phyloP scores from a whole-genome alignment of 2,888 invertebrate species.

The Perdita meconis region DNA sequence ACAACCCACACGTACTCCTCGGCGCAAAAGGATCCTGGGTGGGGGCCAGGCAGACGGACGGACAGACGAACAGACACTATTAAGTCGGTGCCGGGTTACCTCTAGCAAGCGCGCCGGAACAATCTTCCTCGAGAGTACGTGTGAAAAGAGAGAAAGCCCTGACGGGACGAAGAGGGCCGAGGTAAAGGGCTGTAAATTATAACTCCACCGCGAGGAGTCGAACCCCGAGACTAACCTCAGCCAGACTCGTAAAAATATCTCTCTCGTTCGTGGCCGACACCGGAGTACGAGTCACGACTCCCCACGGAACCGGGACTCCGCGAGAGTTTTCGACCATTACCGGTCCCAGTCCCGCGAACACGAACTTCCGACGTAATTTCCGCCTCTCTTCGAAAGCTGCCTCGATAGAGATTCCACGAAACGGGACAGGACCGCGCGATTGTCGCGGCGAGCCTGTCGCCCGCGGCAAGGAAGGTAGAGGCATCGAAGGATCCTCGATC shows the following conservation, averaged over 20 bases:
- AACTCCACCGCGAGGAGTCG: conserved; percentile 83
- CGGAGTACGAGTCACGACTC: conserved; percentile 64
- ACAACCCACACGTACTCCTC: conserved; percentile 81
- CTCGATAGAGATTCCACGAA: too few relatives aligned
- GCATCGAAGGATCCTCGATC: conserved; percentile 55
- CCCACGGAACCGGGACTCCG: conserved; percentile 52
- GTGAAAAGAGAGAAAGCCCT: conserved; percentile 49
- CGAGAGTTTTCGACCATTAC: conserved; percentile 50
- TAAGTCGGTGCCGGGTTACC: conserved; percentile 68
- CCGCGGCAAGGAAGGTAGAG: background rate
- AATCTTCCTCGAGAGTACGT: conserved; percentile 55
- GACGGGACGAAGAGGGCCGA: conserved; percentile 50
- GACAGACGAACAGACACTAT: conserved; percentile 73
- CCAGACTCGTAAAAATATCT: conserved; percentile 82
- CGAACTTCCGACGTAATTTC: conserved; percentile 28
- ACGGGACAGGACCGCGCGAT: too few relatives aligned
- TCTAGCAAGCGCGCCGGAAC: conserved; percentile 65
- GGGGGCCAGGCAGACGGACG: conserved; percentile 53
- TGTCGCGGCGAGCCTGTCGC: background rate
- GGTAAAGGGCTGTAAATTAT: conserved; percentile 81
- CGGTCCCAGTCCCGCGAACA: conserved; percentile 4
- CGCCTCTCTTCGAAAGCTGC: background rate
- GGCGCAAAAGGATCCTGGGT: conserved; percentile 63
- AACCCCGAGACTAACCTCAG: conserved; percentile 80
- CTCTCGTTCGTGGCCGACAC: conserved; percentile 64